Evolutionary conservation across 2,888 invertebrate genomes (phyloP), one percentile per base, ranked within the genome.

Genomic region (Erynnis tages): DNA sequence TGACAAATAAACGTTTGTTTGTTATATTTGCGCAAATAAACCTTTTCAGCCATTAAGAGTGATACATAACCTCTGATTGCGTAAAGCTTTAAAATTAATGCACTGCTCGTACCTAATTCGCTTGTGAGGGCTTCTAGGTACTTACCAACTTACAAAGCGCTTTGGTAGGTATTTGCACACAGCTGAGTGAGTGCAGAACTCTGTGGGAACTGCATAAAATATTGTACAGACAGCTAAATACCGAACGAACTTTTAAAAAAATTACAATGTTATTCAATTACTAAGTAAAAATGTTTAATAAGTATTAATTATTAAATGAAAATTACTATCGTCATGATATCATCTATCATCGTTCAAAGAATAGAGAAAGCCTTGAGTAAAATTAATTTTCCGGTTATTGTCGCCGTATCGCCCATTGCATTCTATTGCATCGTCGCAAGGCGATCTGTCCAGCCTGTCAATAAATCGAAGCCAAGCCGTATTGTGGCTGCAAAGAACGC

Each of bases 1-100:
- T n/a, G n/a, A n/a, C n/a, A n/a, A n/a, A n/a, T n/a, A n/a, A n/a
- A n/a, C n/a, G n/a, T n/a, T n/a, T n/a, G n/a, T n/a, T n/a, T n/a
- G n/a, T n/a, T n/a, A n/a, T n/a, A n/a, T n/a, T n/a, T n/a, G n/a
- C n/a, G n/a, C n/a, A n/a, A n/a, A n/a, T n/a, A n/a, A n/a, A n/a
- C n/a, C n/a, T n/a, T n/a, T n/a, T n/a, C n/a, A n/a, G n/a, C n/a
- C n/a, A n/a, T n/a, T n/a, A n/a, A n/a, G n/a, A 21, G 5, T 21
- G 69, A 70, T 72, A 72, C 66, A 67, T 58, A 63, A 61, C 35
- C 32, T 50, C 45, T 56, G 27, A 59, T 66, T 65, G 61, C 66
- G 62, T 45, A n/a, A n/a, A n/a, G n/a, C n/a, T n/a, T 50, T 52
- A 37, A 37, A 54, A 56, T 44, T 35, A 48, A 55, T 46, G 41